Evolutionary conservation across 2,888 invertebrate genomes (phyloP), one percentile per base, ranked within the genome.

Genomic region (Brenthis daphne): DNA sequence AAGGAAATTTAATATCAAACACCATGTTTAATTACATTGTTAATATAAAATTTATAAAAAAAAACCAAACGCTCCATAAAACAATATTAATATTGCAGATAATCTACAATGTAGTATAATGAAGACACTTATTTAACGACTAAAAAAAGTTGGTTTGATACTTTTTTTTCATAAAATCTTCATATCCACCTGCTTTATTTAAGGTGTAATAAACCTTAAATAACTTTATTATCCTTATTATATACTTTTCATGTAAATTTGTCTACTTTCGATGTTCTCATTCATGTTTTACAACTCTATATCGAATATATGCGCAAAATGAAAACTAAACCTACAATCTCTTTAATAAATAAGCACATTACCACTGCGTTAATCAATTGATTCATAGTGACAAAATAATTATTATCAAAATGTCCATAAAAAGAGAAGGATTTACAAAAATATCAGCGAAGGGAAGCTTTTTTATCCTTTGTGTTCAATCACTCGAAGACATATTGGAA

Each of bases 381-480:
- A 60, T 60, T 60, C 48, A 60, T 48, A 60, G 29, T 33, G 53
- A 37, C 51, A 53, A 63, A 53, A 6, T 3, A 51, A 60, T 33
- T 20, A 14, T 13, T 63, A 20, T 53, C 16, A 53, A 37, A 50
- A 63, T n/a, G 5, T 16, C 63, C 63, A 13, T 63, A 63, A 33
- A 63, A 51, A 20, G 51, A 53, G 6, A 13, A 51, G 3, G 53
- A 14, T 43, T 54, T 37, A 63, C n/a, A 63, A 43, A 63, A 63
- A 63, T 63, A 54, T 63, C 33, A 51, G 63, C 53, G 53, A 63
- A 63, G 37, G 51, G 37, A 20, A 11, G 11, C 14, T 14, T 43
- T 43, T 65, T 67, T 69, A 65, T 72, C 65, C 67, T 67, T 33
- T 55, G 60, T 61, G 55, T 69, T 72, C 65, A 37, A 69, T 72